phyloP scores from a whole-genome alignment of 2,113 vertebrate genomes.

The cat (Felis catus) region DNA sequence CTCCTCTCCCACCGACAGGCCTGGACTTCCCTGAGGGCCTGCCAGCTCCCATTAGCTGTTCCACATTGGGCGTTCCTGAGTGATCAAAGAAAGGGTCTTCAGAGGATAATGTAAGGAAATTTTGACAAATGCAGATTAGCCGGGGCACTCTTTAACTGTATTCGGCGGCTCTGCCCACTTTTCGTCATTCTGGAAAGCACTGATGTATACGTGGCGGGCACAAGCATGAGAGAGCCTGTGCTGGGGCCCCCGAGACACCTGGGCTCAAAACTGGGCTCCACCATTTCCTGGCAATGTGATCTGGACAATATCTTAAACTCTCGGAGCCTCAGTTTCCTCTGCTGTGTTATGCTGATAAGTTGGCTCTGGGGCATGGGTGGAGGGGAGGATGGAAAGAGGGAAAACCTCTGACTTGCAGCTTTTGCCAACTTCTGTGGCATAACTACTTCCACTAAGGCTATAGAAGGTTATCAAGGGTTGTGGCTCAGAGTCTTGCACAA shows the following conservation, averaged over 20 bases:
- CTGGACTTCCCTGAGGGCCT: background rate
- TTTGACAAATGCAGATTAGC: background rate
- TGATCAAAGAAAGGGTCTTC: background rate
- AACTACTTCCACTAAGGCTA: background rate
- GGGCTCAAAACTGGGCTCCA: background rate
- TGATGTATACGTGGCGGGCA: background rate
- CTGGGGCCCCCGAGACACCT: accelerated
- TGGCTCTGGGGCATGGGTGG: background rate
- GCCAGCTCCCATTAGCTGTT: background rate
- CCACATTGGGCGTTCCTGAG: background rate
- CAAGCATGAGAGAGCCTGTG: background rate
- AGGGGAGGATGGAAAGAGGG: accelerated
- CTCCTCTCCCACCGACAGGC: background rate
- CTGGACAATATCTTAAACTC: background rate
- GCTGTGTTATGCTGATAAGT: background rate
- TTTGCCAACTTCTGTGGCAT: background rate
- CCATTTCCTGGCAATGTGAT: background rate
- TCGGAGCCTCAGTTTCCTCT: background rate
- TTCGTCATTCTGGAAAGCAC: background rate
- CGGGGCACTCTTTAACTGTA: background rate
- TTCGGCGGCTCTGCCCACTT: background rate
- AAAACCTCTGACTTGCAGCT: background rate
- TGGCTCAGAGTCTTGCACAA: background rate
- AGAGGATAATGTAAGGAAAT: background rate
- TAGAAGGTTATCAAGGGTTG: background rate